Conservation (phyloP, 2,113 vertebrate genomes). For the Gadus chalcogrammus region DNA sequence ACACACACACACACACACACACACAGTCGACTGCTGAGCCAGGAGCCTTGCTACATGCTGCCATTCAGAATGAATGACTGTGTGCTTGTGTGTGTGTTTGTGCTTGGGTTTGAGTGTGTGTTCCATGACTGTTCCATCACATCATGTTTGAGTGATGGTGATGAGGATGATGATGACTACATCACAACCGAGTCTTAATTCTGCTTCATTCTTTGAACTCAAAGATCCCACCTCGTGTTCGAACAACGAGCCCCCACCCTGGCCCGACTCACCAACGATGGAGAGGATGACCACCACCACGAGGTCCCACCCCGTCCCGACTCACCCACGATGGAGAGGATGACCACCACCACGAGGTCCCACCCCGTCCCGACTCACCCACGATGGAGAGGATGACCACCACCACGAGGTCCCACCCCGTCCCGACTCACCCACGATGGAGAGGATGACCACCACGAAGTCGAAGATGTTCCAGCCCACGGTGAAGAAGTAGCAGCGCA, state of each 20-base stretch:
- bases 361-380: conserved; percentile 71
- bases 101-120: background rate
- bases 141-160: too few relatives aligned
- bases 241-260: too few relatives aligned
- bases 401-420: conserved; percentile 52
- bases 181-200: too few relatives aligned
- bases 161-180: too few relatives aligned
- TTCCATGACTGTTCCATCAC: background rate
- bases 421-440: conserved; percentile 84
- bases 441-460: conserved; percentile 97
- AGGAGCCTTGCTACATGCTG: background rate
- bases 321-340: conserved; percentile 94
- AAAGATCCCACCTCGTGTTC: too few relatives aligned
- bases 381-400: conserved; percentile 97
- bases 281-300: conserved; percentile 94
- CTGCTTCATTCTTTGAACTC: too few relatives aligned
- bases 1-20: background rate
- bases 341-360: conserved; percentile 81
- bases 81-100: background rate
- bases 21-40: background rate
- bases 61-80: background rate
- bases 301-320: conserved; percentile 10
- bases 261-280: conserved; percentile 82
- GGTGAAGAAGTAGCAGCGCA: conserved; percentile 94
- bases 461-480: conserved; percentile 99